Evolutionary conservation across 2,797 vertebrate genomes (phyloP).

Genomic region (Acanthornis magna): DNA sequence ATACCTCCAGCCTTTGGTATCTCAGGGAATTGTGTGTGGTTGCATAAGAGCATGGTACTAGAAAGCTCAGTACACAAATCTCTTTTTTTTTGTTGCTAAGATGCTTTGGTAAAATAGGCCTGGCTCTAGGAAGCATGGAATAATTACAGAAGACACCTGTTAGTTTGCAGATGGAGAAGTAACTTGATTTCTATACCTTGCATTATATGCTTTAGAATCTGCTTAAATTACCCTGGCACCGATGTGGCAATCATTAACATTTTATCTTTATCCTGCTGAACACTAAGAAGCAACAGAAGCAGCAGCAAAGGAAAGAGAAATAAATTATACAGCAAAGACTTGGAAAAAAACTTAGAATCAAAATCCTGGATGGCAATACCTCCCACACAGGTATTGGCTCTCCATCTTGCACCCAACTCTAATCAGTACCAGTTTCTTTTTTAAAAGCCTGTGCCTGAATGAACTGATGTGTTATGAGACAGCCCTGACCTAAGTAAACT

Average conservation of each 20-base stretch:
- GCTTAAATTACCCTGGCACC: background rate
- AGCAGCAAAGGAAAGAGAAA: background rate
- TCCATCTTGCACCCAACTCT: background rate
- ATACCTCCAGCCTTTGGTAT: background rate
- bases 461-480: slow-evolving; percentile 19
- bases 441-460: background rate
- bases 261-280: background rate
- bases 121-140: background rate
- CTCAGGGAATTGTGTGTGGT: background rate
- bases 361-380: background rate
- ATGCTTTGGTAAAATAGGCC: background rate
- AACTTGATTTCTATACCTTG: background rate
- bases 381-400: background rate
- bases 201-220: background rate
- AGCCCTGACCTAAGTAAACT: slow-evolving; percentile 32
- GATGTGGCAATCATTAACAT: background rate
- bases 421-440: slow-evolving; percentile 11
- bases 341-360: background rate
- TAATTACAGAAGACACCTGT: background rate
- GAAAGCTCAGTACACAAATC: background rate
- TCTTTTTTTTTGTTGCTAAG: background rate
- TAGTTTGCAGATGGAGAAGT: background rate
- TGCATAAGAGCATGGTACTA: background rate
- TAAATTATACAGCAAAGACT: background rate
- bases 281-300: background rate